These are phyloP conservation scores for Drosophila persimilis DNA, from an alignment of 1,140 invertebrate species.

Conservation along the genomic window DNA sequence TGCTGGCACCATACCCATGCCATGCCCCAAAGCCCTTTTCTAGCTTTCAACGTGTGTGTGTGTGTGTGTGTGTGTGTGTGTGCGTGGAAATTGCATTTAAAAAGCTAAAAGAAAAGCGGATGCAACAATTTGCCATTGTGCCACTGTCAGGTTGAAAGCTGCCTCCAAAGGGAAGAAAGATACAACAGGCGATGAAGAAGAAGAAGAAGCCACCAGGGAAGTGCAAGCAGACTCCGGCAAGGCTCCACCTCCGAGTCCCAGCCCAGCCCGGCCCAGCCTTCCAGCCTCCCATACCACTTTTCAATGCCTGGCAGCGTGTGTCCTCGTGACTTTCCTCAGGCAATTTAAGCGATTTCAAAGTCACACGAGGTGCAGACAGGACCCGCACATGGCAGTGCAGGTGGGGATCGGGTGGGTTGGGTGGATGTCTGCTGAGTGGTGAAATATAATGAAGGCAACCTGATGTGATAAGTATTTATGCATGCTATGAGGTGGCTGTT, in stretches of 20 bases:
- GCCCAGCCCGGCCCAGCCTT: too few species aligned
- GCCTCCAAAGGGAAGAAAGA: too few species aligned
- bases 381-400: constrained; percentile 1
- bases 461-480: constrained; percentile 35
- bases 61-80: constrained; percentile 10
- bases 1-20: not conserved
- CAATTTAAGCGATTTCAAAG: constrained; percentile 67
- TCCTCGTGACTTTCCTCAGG: constrained; percentile 55
- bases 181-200: too few species aligned
- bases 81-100: constrained; percentile 60
- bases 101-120: constrained; percentile 71
- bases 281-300: not conserved
- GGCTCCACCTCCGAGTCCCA: too few species aligned
- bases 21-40: not conserved
- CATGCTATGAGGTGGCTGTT: not conserved
- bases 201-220: not conserved
- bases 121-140: constrained; percentile 70
- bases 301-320: constrained; percentile 10
- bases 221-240: not conserved
- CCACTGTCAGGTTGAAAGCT: constrained; percentile 37
- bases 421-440: not conserved
- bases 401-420: not conserved
- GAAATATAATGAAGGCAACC: constrained; percentile 37
- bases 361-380: constrained; percentile 33
- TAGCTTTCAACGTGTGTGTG: not conserved